Conservation (phyloP, 1,140 invertebrate species). For the Euglossa dilemma region DNA sequence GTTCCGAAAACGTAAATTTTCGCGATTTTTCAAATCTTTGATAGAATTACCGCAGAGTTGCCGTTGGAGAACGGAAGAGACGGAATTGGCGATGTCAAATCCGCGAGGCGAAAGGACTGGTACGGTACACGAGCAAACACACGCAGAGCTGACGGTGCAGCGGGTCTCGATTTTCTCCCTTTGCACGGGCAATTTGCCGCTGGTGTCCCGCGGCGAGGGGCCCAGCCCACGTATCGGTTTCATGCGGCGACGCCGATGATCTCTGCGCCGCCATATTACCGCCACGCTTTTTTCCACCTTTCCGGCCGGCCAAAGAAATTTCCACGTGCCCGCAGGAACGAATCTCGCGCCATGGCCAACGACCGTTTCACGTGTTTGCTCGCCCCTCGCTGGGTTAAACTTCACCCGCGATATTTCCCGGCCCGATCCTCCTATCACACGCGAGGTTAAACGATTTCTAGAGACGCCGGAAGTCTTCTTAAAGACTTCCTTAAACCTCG, state of each 20-base stretch:
- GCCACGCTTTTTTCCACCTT: not conserved
- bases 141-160: not conserved
- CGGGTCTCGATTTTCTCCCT: slow-evolving; percentile 19
- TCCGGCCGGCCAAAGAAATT: not conserved
- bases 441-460: not conserved
- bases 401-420: not conserved
- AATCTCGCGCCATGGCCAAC: not conserved
- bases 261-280: not conserved
- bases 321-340: not conserved
- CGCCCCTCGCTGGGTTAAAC: not conserved
- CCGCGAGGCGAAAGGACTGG: not conserved
- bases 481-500: no score
- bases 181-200: slow-evolving; percentile 55
- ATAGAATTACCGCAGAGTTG: no score
- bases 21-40: no score
- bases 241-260: slow-evolving; percentile 51
- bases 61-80: no score
- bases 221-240: slow-evolving; percentile 49
- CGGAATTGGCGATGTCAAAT: not conserved
- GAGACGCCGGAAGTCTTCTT: no score
- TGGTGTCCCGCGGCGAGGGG: slow-evolving; percentile 52
- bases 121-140: not conserved
- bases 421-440: not conserved
- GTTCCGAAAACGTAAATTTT: no score
- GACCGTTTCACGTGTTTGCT: not conserved